A percentile compares a stretch with the other conserved stretches of the same genome.
phyloP scores from a whole-genome alignment of 2,888 invertebrate genomes.

The Caenorhabditis sp. region DNA sequence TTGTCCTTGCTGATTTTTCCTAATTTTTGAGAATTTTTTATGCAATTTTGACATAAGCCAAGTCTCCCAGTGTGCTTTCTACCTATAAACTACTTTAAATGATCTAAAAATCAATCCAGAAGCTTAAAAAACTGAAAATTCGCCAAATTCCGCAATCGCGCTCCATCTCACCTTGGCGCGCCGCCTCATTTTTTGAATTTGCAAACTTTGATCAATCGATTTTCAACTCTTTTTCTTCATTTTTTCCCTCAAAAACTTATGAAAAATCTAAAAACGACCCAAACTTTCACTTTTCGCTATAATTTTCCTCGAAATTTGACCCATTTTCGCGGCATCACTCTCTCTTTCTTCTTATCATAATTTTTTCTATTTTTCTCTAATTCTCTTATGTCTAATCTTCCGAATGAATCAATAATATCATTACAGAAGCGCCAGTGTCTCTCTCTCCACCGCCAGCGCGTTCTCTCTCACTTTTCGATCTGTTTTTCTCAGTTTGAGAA shows the following conservation, averaged over 20 bases:
- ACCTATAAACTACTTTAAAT: background rate
- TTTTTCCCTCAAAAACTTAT: background rate
- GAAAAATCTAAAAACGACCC: background rate
- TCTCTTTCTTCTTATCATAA: slow-evolving; percentile 46
- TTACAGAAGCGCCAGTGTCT: slow-evolving; percentile 11
- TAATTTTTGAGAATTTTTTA: background rate
- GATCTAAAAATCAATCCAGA: background rate
- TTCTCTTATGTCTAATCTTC: background rate
- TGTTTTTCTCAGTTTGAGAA: background rate
- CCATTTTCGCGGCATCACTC: slow-evolving; percentile 18
- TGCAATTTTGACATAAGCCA: background rate
- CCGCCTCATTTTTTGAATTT: background rate
- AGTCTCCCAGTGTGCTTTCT: background rate
- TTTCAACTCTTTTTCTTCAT: background rate
- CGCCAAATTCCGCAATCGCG: background rate
- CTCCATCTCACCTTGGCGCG: background rate
- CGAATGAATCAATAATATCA: background rate
- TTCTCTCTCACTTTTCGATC: background rate
- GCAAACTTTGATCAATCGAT: background rate
- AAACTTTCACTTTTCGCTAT: background rate
- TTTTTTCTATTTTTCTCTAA: background rate
- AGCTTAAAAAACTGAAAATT: background rate
- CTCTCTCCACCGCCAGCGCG: background rate
- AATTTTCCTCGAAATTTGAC: background rate
- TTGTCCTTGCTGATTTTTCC: too few relatives aligned